Base-by-base conservation (phyloP, 2,113 vertebrate species). In the Poecilia latipinna region DNA sequence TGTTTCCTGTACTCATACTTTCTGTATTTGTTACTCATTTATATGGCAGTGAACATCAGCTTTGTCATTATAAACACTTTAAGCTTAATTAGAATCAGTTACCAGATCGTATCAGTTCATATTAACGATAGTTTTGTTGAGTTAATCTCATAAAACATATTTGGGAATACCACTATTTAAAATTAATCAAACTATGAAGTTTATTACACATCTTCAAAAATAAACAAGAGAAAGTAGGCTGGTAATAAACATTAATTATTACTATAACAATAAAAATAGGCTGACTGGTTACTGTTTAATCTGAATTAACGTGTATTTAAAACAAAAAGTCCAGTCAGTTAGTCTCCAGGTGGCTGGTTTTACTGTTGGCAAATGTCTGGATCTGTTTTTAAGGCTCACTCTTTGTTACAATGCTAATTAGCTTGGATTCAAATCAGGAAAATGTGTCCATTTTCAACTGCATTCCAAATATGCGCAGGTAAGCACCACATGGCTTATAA, bases 401-500 rank as follows among this genome's bases (percentile, higher is more conserved):
- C 7, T 54, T 29, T 31, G 5, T 17, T 33, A 54, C 8, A 54
- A 69, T 54, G 28, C 42, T 68, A 68, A 51, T 68, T 24, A 48
- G 4, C 17, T 68, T 31, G 17, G 17, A 48, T 3, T 24, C n/a
- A 44, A 68, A 68, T 48, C 44, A 33, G 29, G 5, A 22, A 6
- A 8, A 29, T 15, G 22, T 48, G 39, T 28, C 39, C 26, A 22
- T 68, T 51, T 48, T 48, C 19, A 48, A 57, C 28, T 17, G 0
- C 35, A 48, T 17, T 62, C 19, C 17, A 61, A 33, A 17, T 28
- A 35, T 54, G 11, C 73, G 33, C 1, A 1, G 8, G 48, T 39
- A 29, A 73, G 51, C 28, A 29, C 24, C 48, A 29, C 44, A 42
- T n/a, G 29, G 28, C 65, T 35, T 28, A 44, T 69, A 68, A 82